Conservation (phyloP, 2,113 vertebrate genomes). For the Leucosticte australis region DNA sequence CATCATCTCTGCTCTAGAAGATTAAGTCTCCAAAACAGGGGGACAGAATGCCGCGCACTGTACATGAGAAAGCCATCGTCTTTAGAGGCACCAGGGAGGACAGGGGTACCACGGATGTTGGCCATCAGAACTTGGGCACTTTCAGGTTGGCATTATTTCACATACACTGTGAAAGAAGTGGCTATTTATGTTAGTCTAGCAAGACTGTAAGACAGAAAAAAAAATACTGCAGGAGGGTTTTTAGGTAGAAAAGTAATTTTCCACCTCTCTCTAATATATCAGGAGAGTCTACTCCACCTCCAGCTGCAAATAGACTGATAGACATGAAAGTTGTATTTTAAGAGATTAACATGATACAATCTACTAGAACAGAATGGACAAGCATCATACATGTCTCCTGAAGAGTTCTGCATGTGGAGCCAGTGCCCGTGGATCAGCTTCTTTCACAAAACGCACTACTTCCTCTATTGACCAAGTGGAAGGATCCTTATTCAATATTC, state of each 20-base stretch:
- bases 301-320: background rate
- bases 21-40: background rate
- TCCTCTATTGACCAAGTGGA: conserved; percentile 93
- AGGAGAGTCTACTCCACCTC: background rate
- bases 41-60: fast-evolving
- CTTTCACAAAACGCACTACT: conserved; percentile 92
- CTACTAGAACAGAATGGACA: conserved; percentile 19
- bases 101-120: background rate
- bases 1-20: background rate
- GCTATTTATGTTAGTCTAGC: background rate
- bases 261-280: background rate
- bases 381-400: conserved; percentile 86
- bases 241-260: background rate
- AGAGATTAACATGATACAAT: background rate
- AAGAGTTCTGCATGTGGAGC: conserved; percentile 92
- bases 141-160: background rate
- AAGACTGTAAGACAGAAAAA: background rate
- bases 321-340: background rate
- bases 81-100: background rate
- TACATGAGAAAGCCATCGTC: background rate
- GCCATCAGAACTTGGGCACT: background rate
- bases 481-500: conserved; percentile 78
- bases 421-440: conserved; percentile 87
- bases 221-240: background rate
- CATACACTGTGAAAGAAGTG: background rate